A percentile compares a stretch with the other conserved stretches of the same genome.
phyloP scores from a whole-genome alignment of 30 jellyfish, hydroid and myxozoan genomes.

The Pseudorhiza aurosa region DNA sequence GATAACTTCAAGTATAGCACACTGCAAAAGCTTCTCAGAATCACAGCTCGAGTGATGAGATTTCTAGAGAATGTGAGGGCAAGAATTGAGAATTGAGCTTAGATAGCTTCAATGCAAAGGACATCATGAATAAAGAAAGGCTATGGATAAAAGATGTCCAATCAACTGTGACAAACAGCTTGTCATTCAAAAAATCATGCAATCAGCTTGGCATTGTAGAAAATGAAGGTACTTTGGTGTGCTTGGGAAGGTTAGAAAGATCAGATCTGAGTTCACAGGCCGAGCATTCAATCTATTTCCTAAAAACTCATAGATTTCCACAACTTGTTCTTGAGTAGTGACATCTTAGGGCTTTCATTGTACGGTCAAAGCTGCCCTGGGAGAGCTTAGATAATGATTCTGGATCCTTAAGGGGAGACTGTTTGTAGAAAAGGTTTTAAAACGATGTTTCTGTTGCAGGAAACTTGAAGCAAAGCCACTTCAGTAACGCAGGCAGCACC shows the following conservation, averaged over 20 bases:
- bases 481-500: slow-evolving; percentile 33
- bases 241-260: slow-evolving; percentile 25
- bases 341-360: slow-evolving; percentile 9
- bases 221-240: neutral
- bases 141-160: slow-evolving; percentile 35
- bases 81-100: neutral
- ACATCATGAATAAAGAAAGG: slow-evolving; percentile 6
- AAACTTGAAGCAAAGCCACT: slow-evolving; percentile 42
- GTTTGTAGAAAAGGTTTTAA: slow-evolving; percentile 34
- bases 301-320: neutral
- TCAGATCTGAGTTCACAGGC: slow-evolving; percentile 9
- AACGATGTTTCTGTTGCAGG: slow-evolving; percentile 19
- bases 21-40: neutral
- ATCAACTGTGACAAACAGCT: neutral
- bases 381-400: slow-evolving; percentile 28
- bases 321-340: slow-evolving; percentile 16
- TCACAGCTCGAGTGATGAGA: neutral
- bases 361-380: slow-evolving; percentile 28
- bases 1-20: neutral
- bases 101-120: slow-evolving; percentile 6
- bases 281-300: slow-evolving; percentile 16
- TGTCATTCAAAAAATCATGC: neutral
- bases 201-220: slow-evolving; percentile 4
- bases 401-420: slow-evolving; percentile 47
- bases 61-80: slow-evolving; percentile 9